Evolutionary conservation across 2,888 invertebrate genomes (phyloP), one percentile per base, ranked within the genome.

Genomic region (Ceratothoa steindachneri): DNA sequence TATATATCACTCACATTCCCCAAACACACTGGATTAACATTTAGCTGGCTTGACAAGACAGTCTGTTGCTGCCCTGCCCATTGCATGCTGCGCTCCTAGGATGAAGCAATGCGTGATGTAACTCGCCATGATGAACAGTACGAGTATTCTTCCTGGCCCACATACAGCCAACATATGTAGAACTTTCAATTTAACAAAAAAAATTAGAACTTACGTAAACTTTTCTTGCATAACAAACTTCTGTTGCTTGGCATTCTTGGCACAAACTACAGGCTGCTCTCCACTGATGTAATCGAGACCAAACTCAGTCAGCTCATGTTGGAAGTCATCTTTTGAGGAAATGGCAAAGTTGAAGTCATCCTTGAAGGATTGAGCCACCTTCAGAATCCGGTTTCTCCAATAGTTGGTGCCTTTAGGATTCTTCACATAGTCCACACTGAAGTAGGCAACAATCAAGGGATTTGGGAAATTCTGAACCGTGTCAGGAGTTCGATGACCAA

Each of bases 361-460:
- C 66, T 87, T 84, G 83, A 88, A 87, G 80, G 90, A 88, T 83
- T 93, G 89, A 76, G 91, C 93, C 12, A 93, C 79, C 87, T 97
- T 97, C 82, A 97, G 88, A 69, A 97, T 90, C 81, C 97, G 90
- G 86, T 97, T 97, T 82, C 97, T 91, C 97, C 98, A 99, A 88
- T 99, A 99, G 87, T 99, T 97, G 70, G 97, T 97, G 85, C 89
- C 98, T 86, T 99, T 99, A 28, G 91, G 88, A 85, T 99, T 98
- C 87, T 97, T 98, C 30, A 90, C 88, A 83, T 99, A 99, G 85
- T 99, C 98, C 12, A 99, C 96, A 81, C 88, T 88, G 85, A 91
- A 99, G 86, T 94, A 99, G 30, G 93, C 97, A 71, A 95, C 90
- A 60, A 98, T 88, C 78, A 95, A 85, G 0, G 99, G 98, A 83